These are phyloP conservation scores for Sepiola atlantica DNA, from an alignment of 2,888 invertebrate species.

Conservation along the genomic window DNA sequence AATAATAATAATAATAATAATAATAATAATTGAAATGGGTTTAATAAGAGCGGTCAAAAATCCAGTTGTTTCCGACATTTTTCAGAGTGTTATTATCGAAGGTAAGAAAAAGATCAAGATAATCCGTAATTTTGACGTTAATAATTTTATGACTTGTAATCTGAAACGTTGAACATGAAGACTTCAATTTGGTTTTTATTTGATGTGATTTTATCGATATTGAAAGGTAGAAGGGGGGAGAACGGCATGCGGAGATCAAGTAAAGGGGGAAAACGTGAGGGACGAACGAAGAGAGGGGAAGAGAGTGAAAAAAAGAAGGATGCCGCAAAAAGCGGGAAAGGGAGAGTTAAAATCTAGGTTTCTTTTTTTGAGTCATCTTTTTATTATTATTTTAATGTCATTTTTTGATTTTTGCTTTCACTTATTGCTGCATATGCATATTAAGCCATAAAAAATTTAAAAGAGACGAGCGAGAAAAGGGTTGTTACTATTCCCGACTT, in stretches of 20 bases:
- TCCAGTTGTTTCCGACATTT: neutral
- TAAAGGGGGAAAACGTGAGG: neutral
- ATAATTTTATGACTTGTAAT: neutral
- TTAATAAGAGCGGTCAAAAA: too few species aligned
- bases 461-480: neutral
- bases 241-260: neutral
- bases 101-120: neutral
- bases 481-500: neutral
- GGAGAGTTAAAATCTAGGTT: neutral
- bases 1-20: neutral
- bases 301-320: neutral
- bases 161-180: neutral
- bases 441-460: neutral
- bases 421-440: neutral
- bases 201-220: neutral
- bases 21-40: neutral
- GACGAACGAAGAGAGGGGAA: neutral
- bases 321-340: neutral
- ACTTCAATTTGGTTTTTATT: neutral
- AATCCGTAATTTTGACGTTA: neutral
- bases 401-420: neutral
- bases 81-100: neutral
- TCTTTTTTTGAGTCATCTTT: neutral
- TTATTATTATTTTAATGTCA: neutral
- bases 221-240: neutral